Base-by-base conservation (phyloP, 2,888 invertebrate genomes). In the Drosophila pseudotakahashii region DNA sequence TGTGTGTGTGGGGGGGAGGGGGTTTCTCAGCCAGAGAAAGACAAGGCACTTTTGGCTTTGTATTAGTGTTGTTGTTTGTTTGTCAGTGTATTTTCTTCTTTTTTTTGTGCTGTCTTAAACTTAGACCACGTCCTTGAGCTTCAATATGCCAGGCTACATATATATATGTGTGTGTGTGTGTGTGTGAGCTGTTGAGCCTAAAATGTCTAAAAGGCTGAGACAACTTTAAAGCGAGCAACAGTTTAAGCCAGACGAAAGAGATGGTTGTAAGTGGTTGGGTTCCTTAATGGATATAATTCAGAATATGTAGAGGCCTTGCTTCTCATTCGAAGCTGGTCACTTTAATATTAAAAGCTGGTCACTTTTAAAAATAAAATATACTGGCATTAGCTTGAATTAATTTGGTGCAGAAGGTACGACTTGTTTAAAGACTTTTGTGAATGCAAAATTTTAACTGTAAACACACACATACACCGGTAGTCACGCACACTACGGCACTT, bases 41-140 rank as follows among this genome's bases (percentile, higher is more conserved):
- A 63, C 61, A 63, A 64, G 66, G 64, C 66, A 66, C 54, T 66
- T 66, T 63, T 32, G 44, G 66, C 37, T 63, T 45, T 68, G 57
- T 75, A 52, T 59, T 59, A 42, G 44, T 68, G 47, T 44, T 61
- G 67, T 48, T 62, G 57, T 45, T 34, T 51, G 67, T 47, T 64
- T 48, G 41, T 37, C 14, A 37, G 36, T 41, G 26, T 54, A 7
- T 19, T 42, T 19, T 42, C 34, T 30, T 51, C 50, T 44, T 63
- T 75, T 58, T 62, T 41, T 66, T 52, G 67, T 68, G 70, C 47
- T 69, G 77, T 79, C 81, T 81, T 81, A 63, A 79, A 79, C 79
- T 81, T 79, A 66, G 76, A 66, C 70, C 79, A 76, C 54, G 80
- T 82, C 80, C 80, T 80, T 80, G 80, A 80, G 80, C 80, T 80